Conservation (phyloP, 2,888 invertebrate genomes). For the Drosophila mimica region DNA sequence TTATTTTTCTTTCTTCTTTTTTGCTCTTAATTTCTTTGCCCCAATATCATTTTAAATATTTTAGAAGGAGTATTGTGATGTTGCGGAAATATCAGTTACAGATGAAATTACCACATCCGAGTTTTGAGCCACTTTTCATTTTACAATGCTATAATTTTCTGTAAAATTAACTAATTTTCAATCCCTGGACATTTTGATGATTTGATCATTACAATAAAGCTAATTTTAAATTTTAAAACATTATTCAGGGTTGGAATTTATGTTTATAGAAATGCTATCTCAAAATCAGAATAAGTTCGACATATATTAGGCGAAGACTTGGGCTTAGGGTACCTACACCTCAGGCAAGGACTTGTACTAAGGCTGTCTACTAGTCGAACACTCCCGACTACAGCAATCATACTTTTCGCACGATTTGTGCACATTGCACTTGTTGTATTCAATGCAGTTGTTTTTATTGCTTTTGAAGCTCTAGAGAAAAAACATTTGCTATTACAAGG, state of each 20-base stretch:
- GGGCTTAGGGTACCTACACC: background rate
- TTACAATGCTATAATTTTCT: background rate
- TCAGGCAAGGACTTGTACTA: background rate
- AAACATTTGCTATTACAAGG: conserved; percentile 69
- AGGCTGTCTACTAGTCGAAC: background rate
- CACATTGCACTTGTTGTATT: conserved; percentile 49
- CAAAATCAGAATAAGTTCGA: background rate
- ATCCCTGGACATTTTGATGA: background rate
- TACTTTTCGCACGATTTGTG: conserved; percentile 58
- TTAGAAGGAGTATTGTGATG: background rate
- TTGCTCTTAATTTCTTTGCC: conserved; percentile 16
- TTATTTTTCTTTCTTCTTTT: conserved; percentile 20
- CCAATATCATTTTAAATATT: conserved; percentile 4
- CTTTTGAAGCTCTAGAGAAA: conserved; percentile 37
- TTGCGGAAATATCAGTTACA: background rate
- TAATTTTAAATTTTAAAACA: background rate
- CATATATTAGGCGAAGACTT: background rate
- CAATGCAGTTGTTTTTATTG: conserved; percentile 19
- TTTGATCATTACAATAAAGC: background rate
- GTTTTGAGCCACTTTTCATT: background rate
- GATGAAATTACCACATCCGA: background rate
- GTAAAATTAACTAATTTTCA: background rate
- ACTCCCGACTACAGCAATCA: background rate
- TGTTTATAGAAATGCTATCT: background rate
- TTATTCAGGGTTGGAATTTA: background rate